Evolutionary conservation across 2,113 vertebrate genomes (phyloP), one percentile per base, ranked within the genome.

Genomic region (Atractosteus spatula): DNA sequence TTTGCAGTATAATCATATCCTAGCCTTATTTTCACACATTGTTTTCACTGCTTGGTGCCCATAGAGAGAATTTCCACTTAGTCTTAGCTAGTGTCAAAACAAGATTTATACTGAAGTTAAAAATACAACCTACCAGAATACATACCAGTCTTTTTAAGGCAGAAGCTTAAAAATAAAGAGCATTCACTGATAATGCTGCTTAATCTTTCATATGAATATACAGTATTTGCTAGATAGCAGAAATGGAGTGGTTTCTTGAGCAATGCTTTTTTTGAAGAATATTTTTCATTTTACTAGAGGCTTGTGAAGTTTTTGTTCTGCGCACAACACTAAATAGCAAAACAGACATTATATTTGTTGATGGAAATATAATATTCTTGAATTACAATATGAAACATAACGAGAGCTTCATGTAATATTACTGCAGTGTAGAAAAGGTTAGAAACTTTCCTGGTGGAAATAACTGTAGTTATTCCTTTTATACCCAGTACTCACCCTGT

Each of bases 61-160:
- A 29, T 68, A 47, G n/a, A 54, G 66, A 55, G 55, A 54, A 29
- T 29, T 8, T 51, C 44, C 12, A 3, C 41, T 13, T 29, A 8
- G 42, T 17, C 45, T 55, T 8, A 43, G 66, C 14, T 45, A n/a
- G 66, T 68, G n/a, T 68, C 45, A 68, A 41, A 55, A 55, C 51
- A 68, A 55, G 66, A 55, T 55, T 55, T 68, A 16, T 55, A 68
- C 17, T 68, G 14, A 55, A 68, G 45, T 68, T 68, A 55, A 68
- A 68, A 68, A 68, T 55, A 29, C 3, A 29, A 16, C 45, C 66
- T 3, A 29, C 47, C 3, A n/a, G 16, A 68, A 55, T 68, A 44
- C 64, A 66, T n/a, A 13, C 8, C 51, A 41, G 17, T 55, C 54
- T 68, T 68, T 55, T 16, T 54, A 51, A 13, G 45, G 8, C 7